Conservation (phyloP, 2,888 invertebrate species). For the Lasioglossum lativentre region DNA sequence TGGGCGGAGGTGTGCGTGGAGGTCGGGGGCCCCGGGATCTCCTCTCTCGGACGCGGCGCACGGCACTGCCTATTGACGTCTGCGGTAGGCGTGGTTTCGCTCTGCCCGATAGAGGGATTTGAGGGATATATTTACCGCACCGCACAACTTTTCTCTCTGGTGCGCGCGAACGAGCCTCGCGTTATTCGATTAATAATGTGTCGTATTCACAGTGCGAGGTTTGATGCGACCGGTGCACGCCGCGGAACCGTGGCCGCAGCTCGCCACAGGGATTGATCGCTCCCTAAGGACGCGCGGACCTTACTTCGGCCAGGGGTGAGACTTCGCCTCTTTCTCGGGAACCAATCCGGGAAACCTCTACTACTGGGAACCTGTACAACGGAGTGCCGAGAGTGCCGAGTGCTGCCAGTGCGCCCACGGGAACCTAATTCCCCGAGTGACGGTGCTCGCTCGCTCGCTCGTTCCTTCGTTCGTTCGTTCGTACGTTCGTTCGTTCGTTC, state of each 20-base stretch:
- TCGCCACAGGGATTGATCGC: conserved; percentile 77
- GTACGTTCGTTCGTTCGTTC: background rate
- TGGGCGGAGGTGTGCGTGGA: background rate
- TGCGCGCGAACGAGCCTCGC: conserved; percentile 63
- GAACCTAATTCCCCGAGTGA: conserved; percentile 23
- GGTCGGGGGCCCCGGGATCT: conserved; percentile 29
- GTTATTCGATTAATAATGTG: conserved; percentile 79
- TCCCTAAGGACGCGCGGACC: conserved; percentile 40
- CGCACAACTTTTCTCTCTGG: conserved; percentile 76
- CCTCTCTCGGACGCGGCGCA: conserved; percentile 55
- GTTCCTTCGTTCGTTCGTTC: background rate
- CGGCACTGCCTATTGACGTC: conserved; percentile 84
- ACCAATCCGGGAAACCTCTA: background rate
- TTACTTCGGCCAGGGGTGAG: conserved; percentile 54
- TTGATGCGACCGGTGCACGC: conserved; percentile 77
- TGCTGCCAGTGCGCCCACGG: conserved; percentile 29
- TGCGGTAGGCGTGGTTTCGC: conserved; percentile 84
- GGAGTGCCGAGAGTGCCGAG: conserved; percentile 5
- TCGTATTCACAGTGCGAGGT: conserved; percentile 75
- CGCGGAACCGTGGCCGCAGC: conserved; percentile 72
- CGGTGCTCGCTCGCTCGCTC: conserved; percentile 16
- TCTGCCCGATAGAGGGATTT: conserved; percentile 78
- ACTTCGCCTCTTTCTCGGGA: conserved; percentile 18
- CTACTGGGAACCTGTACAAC: background rate
- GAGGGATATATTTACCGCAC: conserved; percentile 81